phyloP scores from a whole-genome alignment of 2,797 vertebrate species.

The Pachyuromys duprasi region DNA sequence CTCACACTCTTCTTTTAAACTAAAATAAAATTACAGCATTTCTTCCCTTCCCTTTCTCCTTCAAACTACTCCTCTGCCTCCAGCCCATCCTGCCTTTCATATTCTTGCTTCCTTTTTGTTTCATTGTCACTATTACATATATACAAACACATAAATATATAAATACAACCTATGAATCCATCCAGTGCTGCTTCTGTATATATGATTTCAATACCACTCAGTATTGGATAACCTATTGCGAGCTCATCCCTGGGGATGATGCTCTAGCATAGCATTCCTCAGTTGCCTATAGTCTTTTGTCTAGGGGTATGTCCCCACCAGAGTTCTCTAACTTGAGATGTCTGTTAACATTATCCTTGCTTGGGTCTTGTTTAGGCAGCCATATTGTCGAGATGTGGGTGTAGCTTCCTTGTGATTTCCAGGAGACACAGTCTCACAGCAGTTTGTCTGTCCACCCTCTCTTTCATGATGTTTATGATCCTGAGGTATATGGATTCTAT shows the following conservation, averaged over 20 bases:
- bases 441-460: not conserved
- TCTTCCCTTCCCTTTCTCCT: not conserved
- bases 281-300: not conserved
- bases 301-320: not conserved
- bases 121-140: not conserved
- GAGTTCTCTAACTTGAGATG: not conserved
- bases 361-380: not conserved
- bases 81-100: not conserved
- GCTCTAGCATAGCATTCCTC: not conserved
- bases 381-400: not conserved
- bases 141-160: not conserved
- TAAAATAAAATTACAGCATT: not conserved
- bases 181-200: not conserved
- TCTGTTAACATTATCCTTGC: not conserved
- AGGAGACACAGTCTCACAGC: not conserved
- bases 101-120: not conserved
- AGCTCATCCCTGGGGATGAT: not conserved
- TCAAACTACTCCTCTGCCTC: not conserved
- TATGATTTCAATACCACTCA: not conserved
- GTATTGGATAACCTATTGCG: not conserved
- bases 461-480: not conserved
- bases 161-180: not conserved
- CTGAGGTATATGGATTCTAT: not conserved
- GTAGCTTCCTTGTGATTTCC: not conserved
- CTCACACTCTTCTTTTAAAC: not conserved